These are phyloP conservation scores for Palythoa heliodiscus DNA, from an alignment of 92 coral and sea anemone species.

Conservation along the genomic window DNA sequence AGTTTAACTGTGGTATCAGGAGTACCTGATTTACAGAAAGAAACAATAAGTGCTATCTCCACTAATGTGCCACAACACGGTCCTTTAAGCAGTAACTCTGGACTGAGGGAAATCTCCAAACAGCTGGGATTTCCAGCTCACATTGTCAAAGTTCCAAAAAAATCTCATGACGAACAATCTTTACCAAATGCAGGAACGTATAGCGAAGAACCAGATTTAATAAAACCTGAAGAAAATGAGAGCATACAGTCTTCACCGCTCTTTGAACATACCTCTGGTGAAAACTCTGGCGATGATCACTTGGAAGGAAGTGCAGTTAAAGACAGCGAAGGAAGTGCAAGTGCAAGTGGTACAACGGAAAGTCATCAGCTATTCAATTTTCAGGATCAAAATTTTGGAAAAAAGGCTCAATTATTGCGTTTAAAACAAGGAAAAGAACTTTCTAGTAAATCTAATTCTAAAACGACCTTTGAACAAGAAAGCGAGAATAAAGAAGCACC, in stretches of 20 bases:
- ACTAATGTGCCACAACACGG: neutral
- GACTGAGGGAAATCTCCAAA: constrained; percentile 11
- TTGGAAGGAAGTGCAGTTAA: constrained; percentile 9
- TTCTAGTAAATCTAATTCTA: neutral
- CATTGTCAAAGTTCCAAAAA: constrained; percentile 11
- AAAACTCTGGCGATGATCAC: constrained; percentile 18
- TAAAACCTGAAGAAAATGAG: constrained; percentile 19
- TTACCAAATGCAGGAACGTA: constrained; percentile 32
- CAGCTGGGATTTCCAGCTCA: constrained; percentile 36
- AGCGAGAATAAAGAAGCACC: neutral
- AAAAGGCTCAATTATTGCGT: neutral
- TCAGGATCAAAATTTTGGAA: neutral
- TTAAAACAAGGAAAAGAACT: neutral
- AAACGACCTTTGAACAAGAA: neutral
- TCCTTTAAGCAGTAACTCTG: constrained; percentile 4
- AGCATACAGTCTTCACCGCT: constrained; percentile 34
- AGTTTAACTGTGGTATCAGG: neutral
- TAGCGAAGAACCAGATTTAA: constrained; percentile 28
- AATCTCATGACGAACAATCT: constrained; percentile 4
- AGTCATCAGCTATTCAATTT: neutral
- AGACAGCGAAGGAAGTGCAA: neutral
- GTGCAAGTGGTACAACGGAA: neutral
- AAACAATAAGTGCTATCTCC: constrained; percentile 6
- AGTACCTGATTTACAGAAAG: constrained; percentile 30
- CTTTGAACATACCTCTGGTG: constrained; percentile 33